phyloP scores from a whole-genome alignment of 1,140 invertebrate species.

The Pemphigus obesinymphae region DNA sequence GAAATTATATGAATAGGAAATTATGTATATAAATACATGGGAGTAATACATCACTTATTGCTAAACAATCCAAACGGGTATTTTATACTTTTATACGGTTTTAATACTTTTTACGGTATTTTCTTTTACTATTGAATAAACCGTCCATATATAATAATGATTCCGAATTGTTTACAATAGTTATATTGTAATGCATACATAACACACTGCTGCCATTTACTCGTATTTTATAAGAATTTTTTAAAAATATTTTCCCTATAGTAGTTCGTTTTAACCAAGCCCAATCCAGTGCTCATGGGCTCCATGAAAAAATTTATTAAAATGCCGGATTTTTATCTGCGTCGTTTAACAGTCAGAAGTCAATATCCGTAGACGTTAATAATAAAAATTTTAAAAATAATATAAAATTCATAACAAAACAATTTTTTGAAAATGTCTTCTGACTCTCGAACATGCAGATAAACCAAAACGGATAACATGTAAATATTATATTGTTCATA shows the following conservation, averaged over 20 bases:
- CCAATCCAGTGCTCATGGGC: constrained; percentile 14
- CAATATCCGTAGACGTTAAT: not conserved
- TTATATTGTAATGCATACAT: not conserved
- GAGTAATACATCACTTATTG: not conserved
- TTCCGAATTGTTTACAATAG: not conserved
- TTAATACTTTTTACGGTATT: not conserved
- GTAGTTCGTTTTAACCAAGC: constrained; percentile 18
- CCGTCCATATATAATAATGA: not conserved
- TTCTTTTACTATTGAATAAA: not conserved
- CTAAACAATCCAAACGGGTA: not conserved
- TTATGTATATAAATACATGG: not conserved
- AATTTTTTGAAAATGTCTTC: not conserved
- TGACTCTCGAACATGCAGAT: constrained; percentile 40
- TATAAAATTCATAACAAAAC: no score
- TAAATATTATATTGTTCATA: constrained; percentile 37
- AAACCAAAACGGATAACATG: not conserved
- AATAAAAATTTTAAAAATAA: no score
- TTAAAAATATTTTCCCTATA: not conserved
- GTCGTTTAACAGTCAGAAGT: constrained; percentile 39
- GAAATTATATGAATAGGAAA: not conserved
- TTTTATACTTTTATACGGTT: not conserved
- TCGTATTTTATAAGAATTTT: constrained; percentile 8
- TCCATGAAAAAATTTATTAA: constrained; percentile 5
- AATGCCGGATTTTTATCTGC: constrained; percentile 7
- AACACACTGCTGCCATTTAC: constrained; percentile 6